Base-by-base conservation (phyloP, 2,113 vertebrate genomes). In the Eulemur rufifrons region DNA sequence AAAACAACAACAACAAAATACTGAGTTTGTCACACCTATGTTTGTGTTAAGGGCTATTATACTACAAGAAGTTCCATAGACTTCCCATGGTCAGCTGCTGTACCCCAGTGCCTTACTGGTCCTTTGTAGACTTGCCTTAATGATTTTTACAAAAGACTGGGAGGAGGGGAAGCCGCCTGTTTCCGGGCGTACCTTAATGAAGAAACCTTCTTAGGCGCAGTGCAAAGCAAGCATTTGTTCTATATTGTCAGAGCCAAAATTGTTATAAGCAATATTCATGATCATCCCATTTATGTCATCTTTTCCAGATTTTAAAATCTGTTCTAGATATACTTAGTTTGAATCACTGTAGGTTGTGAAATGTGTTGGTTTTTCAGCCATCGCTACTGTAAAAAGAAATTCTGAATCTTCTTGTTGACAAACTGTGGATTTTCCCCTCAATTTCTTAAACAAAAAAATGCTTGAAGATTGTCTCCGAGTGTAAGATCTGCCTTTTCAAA, bases 371-470 rank as follows among this genome's bases (percentile, higher is more conserved):
- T 95, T 93, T 97, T 97, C 97, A 97, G 84, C 94, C 93, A 52
- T 97, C 95, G 89, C 98, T 98, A 98, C 98, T 98, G 97, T 98
- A 98, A 98, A 95, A 97, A 97, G 86, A 98, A 96, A 84, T 98
- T 96, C 68, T 95, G 97, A 98, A 83, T 97, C 98, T 97, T 94
- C 95, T 97, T 98, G 96, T 97, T 97, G 86, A 92, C 94, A 86
- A 98, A 98, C 88, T 93, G 47, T 98, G 97, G 91, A 94, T 96
- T 98, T 97, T 97, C 98, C 74, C 96, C 88, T 97, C 56, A 47
- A 8, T 97, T 95, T 94, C 95, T 96, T 94, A 96, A 91, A 86
- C 71, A 89, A 95, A 50, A 83, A 78, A 85, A 71, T 97, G 97
- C 98, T 97, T 98, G 93, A 97, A 97, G 76, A 92, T 96, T 98